Evolutionary conservation across 2,888 invertebrate genomes (phyloP), one percentile per base, ranked within the genome.

Genomic region (Volucella bombylans): DNA sequence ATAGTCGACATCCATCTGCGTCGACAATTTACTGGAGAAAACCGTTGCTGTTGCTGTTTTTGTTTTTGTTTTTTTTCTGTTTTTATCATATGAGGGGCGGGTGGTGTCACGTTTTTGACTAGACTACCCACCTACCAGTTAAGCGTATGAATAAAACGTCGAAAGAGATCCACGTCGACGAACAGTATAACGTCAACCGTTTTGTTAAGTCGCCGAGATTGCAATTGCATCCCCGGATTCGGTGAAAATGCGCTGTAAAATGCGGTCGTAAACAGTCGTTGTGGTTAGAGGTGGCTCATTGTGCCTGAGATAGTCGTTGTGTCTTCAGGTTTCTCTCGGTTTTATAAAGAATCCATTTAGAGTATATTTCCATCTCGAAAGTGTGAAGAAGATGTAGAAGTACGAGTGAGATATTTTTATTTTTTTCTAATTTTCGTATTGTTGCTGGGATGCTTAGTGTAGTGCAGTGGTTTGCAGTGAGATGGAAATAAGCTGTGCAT

Each of bases 71-170:
- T 23, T 23, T 2, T 18, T 41, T 47, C 43, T 50, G 62, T 50
- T 47, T 81, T 85, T 85, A 85, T 85, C 85, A 85, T 85, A 85
- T 85, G 80, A 72, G 72, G 85, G 85, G 85, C 85, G 85, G 85
- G 54, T 43, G 77, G 76, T 77, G 76, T 76, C 72, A 76, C 67
- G 71, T 76, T 71, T 61, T 43, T 47, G 45, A 55, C 57, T 59
- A 49, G 54, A 54, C 54, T 8, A 41, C 65, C n/a, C 54, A 43
- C 69, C 62, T 73, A 79, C 72, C 61, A 73, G 68, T 61, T 78
- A 57, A 54, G 31, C 31, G 31, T 31, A 31, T 31, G 6, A 31
- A 31, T 31, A 31, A 31, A 62, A 47, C 43, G 18, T 31, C 52
- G 67, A 18, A 55, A 45, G 31, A 73, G 64, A 39, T 18, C 69